phyloP scores from a whole-genome alignment of 2,888 invertebrate genomes.

The Notodonta ziczac region DNA sequence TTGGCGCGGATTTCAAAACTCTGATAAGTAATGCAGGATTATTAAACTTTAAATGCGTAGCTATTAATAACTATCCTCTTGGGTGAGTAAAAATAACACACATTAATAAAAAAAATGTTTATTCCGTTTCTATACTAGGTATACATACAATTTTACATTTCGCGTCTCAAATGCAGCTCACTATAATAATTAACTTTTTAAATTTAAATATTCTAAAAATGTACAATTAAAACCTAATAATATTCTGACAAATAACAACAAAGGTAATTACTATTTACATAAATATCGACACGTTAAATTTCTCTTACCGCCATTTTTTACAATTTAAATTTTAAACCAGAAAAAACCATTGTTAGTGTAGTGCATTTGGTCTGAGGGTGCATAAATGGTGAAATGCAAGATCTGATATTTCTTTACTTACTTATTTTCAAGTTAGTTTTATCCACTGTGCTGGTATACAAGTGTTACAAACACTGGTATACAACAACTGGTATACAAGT shows the following conservation, averaged over 20 bases:
- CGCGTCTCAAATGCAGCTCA: slow-evolving; percentile 67
- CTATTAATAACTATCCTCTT: background rate
- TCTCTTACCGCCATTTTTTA: background rate
- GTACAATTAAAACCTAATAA: slow-evolving; percentile 50
- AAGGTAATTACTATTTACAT: slow-evolving; percentile 59
- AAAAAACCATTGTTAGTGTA: too few species aligned
- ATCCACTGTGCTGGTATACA: too few species aligned
- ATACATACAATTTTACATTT: slow-evolving; percentile 70
- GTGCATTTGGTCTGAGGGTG: too few species aligned
- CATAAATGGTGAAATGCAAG: too few species aligned
- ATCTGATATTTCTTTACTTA: too few species aligned
- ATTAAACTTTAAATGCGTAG: too few species aligned
- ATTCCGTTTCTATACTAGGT: slow-evolving; percentile 57
- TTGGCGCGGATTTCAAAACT: too few species aligned
- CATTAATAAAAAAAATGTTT: slow-evolving; percentile 71
- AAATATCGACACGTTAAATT: slow-evolving; percentile 36
- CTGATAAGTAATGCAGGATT: too few species aligned
- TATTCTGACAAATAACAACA: slow-evolving; percentile 35
- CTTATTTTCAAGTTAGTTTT: too few species aligned
- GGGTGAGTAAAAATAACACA: slow-evolving; percentile 45
- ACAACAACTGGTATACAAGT: too few species aligned
- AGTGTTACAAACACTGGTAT: too few species aligned
- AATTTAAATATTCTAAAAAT: slow-evolving; percentile 46
- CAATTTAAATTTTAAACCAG: too few species aligned
- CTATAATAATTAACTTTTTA: slow-evolving; percentile 60